phyloP scores from a whole-genome alignment of 2,797 vertebrate genomes.

The Rhadinocentrus ornatus region DNA sequence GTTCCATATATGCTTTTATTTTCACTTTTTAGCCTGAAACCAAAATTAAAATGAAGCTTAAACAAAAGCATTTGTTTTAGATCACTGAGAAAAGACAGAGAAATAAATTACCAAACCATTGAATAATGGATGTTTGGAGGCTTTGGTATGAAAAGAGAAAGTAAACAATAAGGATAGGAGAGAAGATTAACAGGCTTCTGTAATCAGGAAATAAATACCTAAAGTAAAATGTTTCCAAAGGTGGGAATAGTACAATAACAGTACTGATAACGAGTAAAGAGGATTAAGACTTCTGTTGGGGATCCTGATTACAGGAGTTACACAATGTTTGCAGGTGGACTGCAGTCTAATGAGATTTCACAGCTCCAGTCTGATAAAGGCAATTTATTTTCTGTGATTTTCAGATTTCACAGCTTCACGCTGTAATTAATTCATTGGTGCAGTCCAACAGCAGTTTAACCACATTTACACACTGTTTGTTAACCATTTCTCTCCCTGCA shows the following conservation, averaged over 20 bases:
- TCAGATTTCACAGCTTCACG: not conserved
- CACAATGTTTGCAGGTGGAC: conserved; percentile 11
- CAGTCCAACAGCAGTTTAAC: not conserved
- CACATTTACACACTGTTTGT: no score
- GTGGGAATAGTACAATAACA: conserved; percentile 9
- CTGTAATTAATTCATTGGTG: no score
- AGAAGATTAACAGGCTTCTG: not conserved
- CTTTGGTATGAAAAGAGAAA: not conserved
- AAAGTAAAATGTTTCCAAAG: conserved; percentile 11
- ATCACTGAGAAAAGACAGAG: not conserved
- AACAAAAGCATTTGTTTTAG: not conserved
- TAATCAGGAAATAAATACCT: conserved; percentile 17
- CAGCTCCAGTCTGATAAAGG: not conserved
- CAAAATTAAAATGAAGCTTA: not conserved
- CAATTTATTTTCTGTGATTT: not conserved
- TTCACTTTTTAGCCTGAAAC: not conserved
- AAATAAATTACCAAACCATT: not conserved
- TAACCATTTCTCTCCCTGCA: no score
- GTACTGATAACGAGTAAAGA: not conserved
- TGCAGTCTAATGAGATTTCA: conserved; percentile 17
- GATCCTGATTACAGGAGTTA: conserved; percentile 12
- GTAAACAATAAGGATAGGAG: no score
- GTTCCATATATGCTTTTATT: no score
- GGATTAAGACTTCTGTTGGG: conserved; percentile 6
- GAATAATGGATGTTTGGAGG: not conserved